A percentile compares a stretch with the other conserved stretches of the same genome.
These are phyloP conservation scores for Tetramorium bicarinatum DNA, from an alignment of 2,888 invertebrate species.

Conservation along the genomic window DNA sequence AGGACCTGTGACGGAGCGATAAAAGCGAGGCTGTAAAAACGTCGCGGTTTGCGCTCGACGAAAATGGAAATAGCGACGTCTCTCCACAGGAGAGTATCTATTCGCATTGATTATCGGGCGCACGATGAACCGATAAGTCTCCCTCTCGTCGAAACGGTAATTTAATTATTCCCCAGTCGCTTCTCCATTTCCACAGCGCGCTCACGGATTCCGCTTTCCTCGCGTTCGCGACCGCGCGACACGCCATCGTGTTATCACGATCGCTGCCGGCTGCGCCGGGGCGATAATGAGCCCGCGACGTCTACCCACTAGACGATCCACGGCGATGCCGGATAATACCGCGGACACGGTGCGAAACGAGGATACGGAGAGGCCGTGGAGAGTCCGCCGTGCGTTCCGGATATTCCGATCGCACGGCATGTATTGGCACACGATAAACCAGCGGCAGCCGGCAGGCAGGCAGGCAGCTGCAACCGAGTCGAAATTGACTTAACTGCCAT, in stretches of 20 bases:
- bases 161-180: conserved; percentile 41
- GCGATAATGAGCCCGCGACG: conserved; percentile 40
- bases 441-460: conserved; percentile 1
- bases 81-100: not conserved
- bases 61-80: conserved; percentile 2
- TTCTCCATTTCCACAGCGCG: conserved; percentile 29
- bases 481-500: conserved; percentile 47
- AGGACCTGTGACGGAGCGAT: not conserved
- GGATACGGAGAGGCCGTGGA: conserved; percentile 14
- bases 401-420: conserved; percentile 59
- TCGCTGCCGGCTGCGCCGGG: not conserved
- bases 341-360: not conserved
- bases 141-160: conserved; percentile 20
- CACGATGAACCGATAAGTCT: conserved; percentile 31
- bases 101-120: conserved; percentile 34
- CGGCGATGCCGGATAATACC: conserved; percentile 55
- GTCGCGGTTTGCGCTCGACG: not conserved
- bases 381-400: conserved; percentile 1
- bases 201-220: conserved; percentile 15
- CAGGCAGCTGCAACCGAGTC: conserved; percentile 13
- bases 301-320: conserved; percentile 45
- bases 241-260: conserved; percentile 29
- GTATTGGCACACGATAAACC: conserved; percentile 65
- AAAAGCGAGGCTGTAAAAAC: not conserved
- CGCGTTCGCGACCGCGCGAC: not conserved